Base-by-base conservation (phyloP, 2,113 vertebrate species). In the Bombycilla garrulus region DNA sequence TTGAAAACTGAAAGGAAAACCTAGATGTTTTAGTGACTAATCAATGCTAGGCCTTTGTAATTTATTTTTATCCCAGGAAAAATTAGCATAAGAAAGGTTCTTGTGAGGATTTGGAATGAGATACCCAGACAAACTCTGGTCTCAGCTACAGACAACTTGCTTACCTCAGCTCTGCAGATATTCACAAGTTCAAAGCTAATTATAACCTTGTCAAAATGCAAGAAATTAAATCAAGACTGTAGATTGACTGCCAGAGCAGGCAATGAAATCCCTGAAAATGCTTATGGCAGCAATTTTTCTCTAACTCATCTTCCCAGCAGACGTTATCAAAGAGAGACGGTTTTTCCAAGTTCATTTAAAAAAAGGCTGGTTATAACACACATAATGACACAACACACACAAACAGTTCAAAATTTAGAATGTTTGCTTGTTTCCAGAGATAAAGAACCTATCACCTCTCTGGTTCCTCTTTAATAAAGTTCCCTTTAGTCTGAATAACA, bases 181-280 rank as follows among this genome's bases (percentile, higher is more conserved):
- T 88, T 90, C 56, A 51, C 35, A 81, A 81, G 25, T 74, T 86
- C 90, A 92, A 84, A 70, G 31, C 44, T 95, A 84, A 93, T 96
- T 95, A 93, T 81, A 88, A 70, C 54, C 69, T 64, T 64, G 44
- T 92, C 22, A 86, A 81, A 95, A 81, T 42, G 36, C 40, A 81
- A 62, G 51, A 80, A 92, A 88, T 60, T 53, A 66, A 86, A 90
- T 73, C 33, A 90, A 84, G 73, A 53, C 36, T 88, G 91, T 57
- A 42, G n/a, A 83, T 45, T 83, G 44, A 24, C 48, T 80, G 65
- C 53, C 56, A 74, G 65, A 88, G 22, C 35, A 91, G 70, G 67
- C 45, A 91, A 79, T 92, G 77, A 93, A 78, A 81, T 58, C 36
- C 23, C 24, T 57, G 47, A 77, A 91, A 90, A 74, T 58, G 62